Base-by-base conservation (phyloP, 2,113 vertebrate genomes). In the Excalfactoria chinensis region DNA sequence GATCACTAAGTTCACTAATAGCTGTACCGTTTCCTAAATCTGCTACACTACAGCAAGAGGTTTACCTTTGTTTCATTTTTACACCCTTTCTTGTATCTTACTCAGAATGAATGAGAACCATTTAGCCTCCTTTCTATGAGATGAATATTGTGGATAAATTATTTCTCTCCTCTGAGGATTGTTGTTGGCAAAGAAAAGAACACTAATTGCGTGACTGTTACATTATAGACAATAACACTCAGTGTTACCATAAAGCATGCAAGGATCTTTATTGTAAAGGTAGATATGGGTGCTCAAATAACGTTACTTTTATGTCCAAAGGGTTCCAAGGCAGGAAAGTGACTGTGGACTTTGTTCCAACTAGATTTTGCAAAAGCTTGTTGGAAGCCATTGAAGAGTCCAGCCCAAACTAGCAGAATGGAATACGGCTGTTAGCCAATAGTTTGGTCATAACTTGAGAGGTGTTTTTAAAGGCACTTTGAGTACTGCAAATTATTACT, bases 61-160 rank as follows among this genome's bases (percentile, higher is more conserved):
- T 94, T 95, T 89, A 81, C 89, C 93, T 86, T 88, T 43, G 56
- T 93, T 93, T 96, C 51, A 51, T 86, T 93, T 85, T 94, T 86
- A 44, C 72, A 74, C 69, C n/a, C 25, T 86, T 88, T 85, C 83
- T 85, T 89, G 84, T 77, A 32, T 85, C 89, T 93, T 79, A 71
- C 81, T 59, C 62, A 90, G 85, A 89, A 91, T 88, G 71, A 76
- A 93, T 90, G 83, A 91, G 76, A 93, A 69, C 40, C 30, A 32
- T 85, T 92, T 92, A 88, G 62, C 48, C 35, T 93, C 43, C 9
- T 91, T 93, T 86, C 88, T 86, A 60, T 51, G 83, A 77, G 64
- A 71, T 86, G 85, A 95, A 46, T 56, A 81, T 89, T 73, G 30
- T 78, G n/a, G 79, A 77, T 83, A 49, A 44, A 44, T 66, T 74